Conservation (phyloP, 2,888 invertebrate species). For the Dolomedes plantarius region DNA sequence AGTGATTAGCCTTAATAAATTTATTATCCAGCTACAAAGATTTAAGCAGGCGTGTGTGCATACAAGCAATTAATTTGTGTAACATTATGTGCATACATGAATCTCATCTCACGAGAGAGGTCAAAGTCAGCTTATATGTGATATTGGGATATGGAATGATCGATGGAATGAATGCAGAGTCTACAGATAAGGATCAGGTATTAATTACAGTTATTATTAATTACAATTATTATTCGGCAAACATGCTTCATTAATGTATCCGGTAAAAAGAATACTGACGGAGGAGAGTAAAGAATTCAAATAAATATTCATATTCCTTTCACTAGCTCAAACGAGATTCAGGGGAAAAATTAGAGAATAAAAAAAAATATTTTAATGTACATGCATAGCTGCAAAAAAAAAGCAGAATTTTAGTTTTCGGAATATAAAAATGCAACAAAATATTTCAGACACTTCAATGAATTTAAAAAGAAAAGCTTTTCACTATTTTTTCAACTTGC, state of each 20-base stretch:
- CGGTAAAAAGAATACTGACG: too few species aligned
- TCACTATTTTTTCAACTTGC: too few species aligned
- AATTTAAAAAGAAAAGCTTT: too few species aligned
- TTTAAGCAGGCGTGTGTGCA: conserved; percentile 30
- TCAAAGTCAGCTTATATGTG: background rate
- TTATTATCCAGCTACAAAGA: conserved; percentile 40
- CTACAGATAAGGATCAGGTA: conserved; percentile 32
- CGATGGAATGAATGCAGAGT: conserved; percentile 1
- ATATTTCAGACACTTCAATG: too few species aligned
- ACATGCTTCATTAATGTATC: background rate
- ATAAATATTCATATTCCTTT: conserved; percentile 1
- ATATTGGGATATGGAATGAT: background rate
- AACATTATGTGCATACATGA: conserved; percentile 39
- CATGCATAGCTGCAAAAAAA: too few species aligned
- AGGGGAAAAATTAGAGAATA: too few species aligned
- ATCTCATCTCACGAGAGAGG: conserved; percentile 19
- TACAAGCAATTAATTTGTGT: conserved; percentile 13
- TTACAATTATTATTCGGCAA: conserved; percentile 13
- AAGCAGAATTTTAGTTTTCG: too few species aligned
- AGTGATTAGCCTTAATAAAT: conserved; percentile 70
- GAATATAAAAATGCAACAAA: too few species aligned
- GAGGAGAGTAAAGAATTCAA: background rate
- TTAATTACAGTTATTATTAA: conserved; percentile 25
- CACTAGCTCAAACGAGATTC: too few species aligned
- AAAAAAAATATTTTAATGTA: too few species aligned